These are phyloP conservation scores for Urocyon cinereoargenteus DNA, from an alignment of 2,797 vertebrate species.

Conservation along the genomic window DNA sequence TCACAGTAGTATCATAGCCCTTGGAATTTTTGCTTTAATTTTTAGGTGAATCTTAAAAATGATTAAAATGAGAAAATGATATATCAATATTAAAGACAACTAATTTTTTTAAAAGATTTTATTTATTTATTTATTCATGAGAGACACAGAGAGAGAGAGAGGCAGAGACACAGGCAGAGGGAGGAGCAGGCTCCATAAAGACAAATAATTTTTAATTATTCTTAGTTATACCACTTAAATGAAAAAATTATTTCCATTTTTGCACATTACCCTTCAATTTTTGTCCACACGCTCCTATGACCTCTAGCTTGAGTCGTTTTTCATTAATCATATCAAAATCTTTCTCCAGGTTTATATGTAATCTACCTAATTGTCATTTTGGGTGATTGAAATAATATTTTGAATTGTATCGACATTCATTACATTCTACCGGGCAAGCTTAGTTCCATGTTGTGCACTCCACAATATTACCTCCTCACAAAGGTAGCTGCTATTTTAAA, in stretches of 20 bases:
- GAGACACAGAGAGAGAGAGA: no score
- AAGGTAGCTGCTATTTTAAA: conserved; percentile 21
- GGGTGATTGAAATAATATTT: background rate
- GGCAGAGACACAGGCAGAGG: no score
- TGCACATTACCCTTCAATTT: background rate
- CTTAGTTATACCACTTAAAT: background rate
- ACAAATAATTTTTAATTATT: background rate
- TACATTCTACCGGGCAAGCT: background rate
- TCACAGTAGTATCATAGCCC: background rate
- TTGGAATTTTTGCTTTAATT: background rate
- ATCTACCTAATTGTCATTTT: conserved; percentile 8
- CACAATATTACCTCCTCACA: background rate
- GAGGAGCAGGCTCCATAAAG: background rate
- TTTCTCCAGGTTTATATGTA: background rate
- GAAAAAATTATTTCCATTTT: conserved; percentile 20
- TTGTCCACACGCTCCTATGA: background rate
- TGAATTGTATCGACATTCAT: background rate
- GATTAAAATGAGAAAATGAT: background rate
- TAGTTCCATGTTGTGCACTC: background rate
- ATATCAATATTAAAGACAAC: background rate
- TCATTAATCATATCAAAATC: background rate
- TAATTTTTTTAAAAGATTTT: background rate
- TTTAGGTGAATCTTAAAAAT: background rate
- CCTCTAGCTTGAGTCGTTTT: background rate
- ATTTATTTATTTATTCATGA: no score